Evolutionary conservation across 2,113 vertebrate species (phyloP), one percentile per base, ranked within the genome.

Genomic region (Uria lomvia): DNA sequence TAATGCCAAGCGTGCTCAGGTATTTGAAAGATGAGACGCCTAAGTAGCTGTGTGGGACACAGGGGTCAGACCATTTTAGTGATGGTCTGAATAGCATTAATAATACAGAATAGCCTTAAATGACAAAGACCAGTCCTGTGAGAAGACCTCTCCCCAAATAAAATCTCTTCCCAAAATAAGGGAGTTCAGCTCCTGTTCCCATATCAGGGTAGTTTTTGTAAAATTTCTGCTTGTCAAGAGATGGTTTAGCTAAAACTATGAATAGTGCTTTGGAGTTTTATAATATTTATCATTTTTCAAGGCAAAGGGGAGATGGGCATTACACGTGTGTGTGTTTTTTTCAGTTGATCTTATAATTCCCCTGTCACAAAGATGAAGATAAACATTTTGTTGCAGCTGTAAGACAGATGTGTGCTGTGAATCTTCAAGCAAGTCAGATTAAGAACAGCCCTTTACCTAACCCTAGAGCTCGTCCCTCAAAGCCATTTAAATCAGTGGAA

Each of bases 341-440:
- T 38, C 19, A 60, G 5, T 29, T 72, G 52, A 68, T 59, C 40
- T 83, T 96, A 24, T 65, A 87, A 81, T 89, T 93, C 59, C 77
- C 12, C 34, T 47, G 9, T 77, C 60, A 49, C 65, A 47, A 81
- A 92, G 47, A 95, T 58, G 36, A 85, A 75, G 58, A 88, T 49
- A 94, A 92, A 65, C 30, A 43, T 71, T 92, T 74, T 86, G 63
- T 56, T 94, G 47, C 76, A 94, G 74, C 62, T 92, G 19, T 70
- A 59, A 84, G 70, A 87, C 88, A 96, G 83, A 88, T 92, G 79
- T 78, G 32, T 86, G 55, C 70, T 84, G 38, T 88, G 65, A 91
- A 78, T 93, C 63, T 93, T 84, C 67, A 60, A 89, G 90, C 80
- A 93, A 93, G 34, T 75, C 88, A 85, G 88, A 89, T 91, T 94